A percentile compares a stretch with the other conserved stretches of the same genome.
phyloP scores from a whole-genome alignment of 2,888 invertebrate genomes.

The Plagodis pulveraria region DNA sequence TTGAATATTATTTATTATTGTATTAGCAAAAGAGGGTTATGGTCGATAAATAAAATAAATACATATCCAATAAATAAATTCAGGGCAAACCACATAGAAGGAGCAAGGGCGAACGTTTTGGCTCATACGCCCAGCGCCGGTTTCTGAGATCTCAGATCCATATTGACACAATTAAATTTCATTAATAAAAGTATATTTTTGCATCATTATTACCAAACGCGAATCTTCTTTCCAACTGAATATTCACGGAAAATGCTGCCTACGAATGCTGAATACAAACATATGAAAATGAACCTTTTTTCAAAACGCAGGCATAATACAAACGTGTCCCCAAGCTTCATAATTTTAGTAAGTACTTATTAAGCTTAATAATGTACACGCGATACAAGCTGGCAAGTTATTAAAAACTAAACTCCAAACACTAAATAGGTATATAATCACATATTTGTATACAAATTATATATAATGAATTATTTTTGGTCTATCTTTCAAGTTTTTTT shows the following conservation, averaged over 20 bases:
- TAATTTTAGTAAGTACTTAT: conserved; percentile 1
- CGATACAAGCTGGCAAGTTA: conserved; percentile 9
- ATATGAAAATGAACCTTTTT: neutral
- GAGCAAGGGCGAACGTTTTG: no score
- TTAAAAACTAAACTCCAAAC: conserved; percentile 5
- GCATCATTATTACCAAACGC: no score
- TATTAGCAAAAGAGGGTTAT: no score
- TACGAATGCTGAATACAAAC: neutral
- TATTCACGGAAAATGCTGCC: neutral
- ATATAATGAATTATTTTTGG: conserved; percentile 20
- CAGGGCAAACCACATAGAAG: no score
- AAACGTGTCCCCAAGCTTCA: conserved; percentile 6
- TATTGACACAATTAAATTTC: neutral
- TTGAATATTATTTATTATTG: no score
- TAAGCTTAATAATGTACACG: conserved; percentile 4
- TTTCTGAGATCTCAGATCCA: no score
- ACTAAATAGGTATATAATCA: conserved; percentile 9
- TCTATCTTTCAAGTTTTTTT: conserved; percentile 19
- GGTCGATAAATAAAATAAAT: no score
- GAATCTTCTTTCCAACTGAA: neutral
- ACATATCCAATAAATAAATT: no score
- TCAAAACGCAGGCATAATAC: neutral
- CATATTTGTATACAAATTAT: conserved; percentile 7
- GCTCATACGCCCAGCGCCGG: no score
- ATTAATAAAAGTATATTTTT: neutral